Conservation (phyloP, 2,888 invertebrate species). For the Sycophila texana region DNA sequence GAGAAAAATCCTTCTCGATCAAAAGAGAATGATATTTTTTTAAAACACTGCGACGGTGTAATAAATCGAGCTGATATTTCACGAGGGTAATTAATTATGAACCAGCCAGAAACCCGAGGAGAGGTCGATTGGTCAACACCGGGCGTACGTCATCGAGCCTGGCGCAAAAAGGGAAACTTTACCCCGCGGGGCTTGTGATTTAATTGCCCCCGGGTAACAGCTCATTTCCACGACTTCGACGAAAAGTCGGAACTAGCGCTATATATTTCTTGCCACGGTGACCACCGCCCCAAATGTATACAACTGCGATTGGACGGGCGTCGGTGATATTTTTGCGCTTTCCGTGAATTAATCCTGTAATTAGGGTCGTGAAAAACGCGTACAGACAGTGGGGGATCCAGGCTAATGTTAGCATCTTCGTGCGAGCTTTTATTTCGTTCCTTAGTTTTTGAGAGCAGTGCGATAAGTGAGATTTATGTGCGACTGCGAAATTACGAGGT, state of each 20-base stretch:
- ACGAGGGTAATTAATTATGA: too few species aligned
- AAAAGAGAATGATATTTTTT: too few species aligned
- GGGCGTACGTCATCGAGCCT: not conserved
- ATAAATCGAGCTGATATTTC: too few species aligned
- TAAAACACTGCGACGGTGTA: too few species aligned
- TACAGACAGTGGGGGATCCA: not conserved
- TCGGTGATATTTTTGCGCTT: not conserved
- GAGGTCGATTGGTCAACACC: too few species aligned
- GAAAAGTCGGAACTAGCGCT: constrained; percentile 15
- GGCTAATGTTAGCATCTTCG: not conserved
- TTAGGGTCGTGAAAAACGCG: constrained; percentile 14
- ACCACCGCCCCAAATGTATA: not conserved
- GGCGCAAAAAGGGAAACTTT: constrained; percentile 27
- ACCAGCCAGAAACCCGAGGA: too few species aligned
- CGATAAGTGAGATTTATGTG: constrained; percentile 31
- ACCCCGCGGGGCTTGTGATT: not conserved
- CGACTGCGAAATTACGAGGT: constrained; percentile 9
- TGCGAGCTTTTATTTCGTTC: constrained; percentile 9
- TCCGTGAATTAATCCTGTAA: not conserved
- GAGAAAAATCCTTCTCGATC: too few species aligned
- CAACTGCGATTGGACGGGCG: not conserved
- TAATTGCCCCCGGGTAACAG: constrained; percentile 33
- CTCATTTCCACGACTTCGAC: constrained; percentile 6
- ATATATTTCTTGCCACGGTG: constrained; percentile 8
- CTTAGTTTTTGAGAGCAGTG: constrained; percentile 2